Evolutionary conservation across 2,797 vertebrate species (phyloP).

Genomic region (Rhinophrynus dorsalis): DNA sequence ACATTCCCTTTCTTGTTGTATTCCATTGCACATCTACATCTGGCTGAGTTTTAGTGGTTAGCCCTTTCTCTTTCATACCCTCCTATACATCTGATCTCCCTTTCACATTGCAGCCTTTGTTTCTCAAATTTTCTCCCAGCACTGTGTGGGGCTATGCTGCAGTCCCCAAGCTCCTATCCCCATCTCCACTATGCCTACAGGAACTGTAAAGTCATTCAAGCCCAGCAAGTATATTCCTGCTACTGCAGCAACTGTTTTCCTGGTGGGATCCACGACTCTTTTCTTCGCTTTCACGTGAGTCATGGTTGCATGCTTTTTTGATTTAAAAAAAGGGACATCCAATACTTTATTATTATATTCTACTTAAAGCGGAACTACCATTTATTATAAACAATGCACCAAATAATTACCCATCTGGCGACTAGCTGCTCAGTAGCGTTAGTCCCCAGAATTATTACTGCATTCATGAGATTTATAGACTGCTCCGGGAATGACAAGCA

Average conservation of each 20-base stretch:
- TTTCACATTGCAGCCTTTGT: slow-evolving; percentile 26
- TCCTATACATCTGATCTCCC: not conserved
- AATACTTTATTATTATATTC: too few relatives aligned
- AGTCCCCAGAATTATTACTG: too few relatives aligned
- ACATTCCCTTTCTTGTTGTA: not conserved
- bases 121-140: slow-evolving; percentile 37
- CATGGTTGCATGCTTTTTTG: too few relatives aligned
- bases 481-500: too few relatives aligned
- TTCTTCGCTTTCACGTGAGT: slow-evolving; percentile 99
- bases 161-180: slow-evolving; percentile 64
- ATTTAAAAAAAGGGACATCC: too few relatives aligned
- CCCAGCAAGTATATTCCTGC: slow-evolving; percentile 94
- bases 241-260: slow-evolving; percentile 92
- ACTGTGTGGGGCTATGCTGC: slow-evolving; percentile 79
- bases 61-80: not conserved
- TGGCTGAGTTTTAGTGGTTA: not conserved
- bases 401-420: too few relatives aligned
- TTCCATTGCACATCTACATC: too few relatives aligned
- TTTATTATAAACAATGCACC: too few relatives aligned
- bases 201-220: slow-evolving; percentile 82
- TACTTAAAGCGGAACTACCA: too few relatives aligned
- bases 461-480: too few relatives aligned
- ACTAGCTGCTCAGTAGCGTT: too few relatives aligned
- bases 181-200: slow-evolving; percentile 79
- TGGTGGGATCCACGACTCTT: slow-evolving; percentile 93